Conservation (phyloP, 2,888 invertebrate species). For the Nephrotoma flavescens region DNA sequence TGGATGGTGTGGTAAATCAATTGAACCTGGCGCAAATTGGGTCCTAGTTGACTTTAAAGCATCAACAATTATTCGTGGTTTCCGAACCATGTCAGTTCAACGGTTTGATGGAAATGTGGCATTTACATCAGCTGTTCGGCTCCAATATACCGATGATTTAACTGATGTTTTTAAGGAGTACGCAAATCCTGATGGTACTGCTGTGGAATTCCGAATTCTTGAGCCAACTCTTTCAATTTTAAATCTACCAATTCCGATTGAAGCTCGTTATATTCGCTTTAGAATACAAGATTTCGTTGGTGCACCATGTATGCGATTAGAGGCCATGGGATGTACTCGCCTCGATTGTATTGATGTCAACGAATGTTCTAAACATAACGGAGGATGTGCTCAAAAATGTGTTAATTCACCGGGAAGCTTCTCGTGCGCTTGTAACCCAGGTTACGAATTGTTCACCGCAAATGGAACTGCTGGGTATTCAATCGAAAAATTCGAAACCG, state of each 20-base stretch:
- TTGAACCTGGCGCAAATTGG: constrained; percentile 82
- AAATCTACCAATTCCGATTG: constrained; percentile 80
- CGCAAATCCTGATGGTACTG: constrained; percentile 82
- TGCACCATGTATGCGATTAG: constrained; percentile 78
- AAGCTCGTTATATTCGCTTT: constrained; percentile 76
- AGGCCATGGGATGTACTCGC: constrained; percentile 85
- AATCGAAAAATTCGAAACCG: constrained; percentile 69
- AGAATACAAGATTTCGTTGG: constrained; percentile 75
- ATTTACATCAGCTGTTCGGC: constrained; percentile 78
- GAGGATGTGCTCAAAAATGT: constrained; percentile 89
- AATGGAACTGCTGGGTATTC: constrained; percentile 83
- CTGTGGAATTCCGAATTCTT: constrained; percentile 79
- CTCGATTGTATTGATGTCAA: constrained; percentile 80
- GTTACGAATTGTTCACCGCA: constrained; percentile 72
- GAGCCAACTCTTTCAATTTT: constrained; percentile 83
- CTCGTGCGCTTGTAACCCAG: constrained; percentile 78
- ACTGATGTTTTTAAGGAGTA: constrained; percentile 84
- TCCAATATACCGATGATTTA: constrained; percentile 72
- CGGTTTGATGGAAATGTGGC: constrained; percentile 70
- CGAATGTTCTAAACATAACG: constrained; percentile 73
- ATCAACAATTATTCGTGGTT: constrained; percentile 76
- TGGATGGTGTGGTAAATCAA: constrained; percentile 82
- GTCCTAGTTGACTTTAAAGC: constrained; percentile 74
- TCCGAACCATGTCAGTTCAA: constrained; percentile 78
- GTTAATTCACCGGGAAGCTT: constrained; percentile 78